Conservation (phyloP, 2,888 invertebrate species). For the Yponomeuta evonymella region DNA sequence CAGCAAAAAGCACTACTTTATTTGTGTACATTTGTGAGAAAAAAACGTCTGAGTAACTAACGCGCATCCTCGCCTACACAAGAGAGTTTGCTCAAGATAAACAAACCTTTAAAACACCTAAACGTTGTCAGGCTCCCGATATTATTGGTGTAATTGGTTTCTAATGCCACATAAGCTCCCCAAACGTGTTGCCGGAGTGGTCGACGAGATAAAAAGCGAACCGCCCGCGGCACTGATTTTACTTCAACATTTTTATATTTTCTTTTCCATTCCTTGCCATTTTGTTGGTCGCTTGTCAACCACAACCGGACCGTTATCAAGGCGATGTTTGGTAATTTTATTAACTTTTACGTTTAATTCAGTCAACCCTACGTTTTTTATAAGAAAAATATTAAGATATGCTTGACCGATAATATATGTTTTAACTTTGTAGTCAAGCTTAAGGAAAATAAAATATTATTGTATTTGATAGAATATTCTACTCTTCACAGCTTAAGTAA, state of each 20-base stretch:
- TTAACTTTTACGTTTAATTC: too few species aligned
- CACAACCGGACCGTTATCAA: background rate
- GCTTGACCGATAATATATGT: too few species aligned
- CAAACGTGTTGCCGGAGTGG: constrained; percentile 73
- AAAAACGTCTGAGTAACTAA: background rate
- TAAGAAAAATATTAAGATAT: background rate
- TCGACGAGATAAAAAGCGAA: constrained; percentile 68
- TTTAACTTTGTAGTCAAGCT: too few species aligned
- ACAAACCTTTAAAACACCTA: background rate
- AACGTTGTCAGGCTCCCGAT: constrained; percentile 31
- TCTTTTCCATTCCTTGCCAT: constrained; percentile 23
- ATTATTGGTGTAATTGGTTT: constrained; percentile 75
- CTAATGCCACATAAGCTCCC: constrained; percentile 75
- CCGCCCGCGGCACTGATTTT: constrained; percentile 41
- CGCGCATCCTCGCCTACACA: background rate
- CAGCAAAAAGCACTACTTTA: too few species aligned
- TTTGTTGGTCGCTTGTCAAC: background rate
- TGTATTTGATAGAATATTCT: background rate
- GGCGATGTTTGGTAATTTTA: background rate
- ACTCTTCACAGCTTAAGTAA: background rate
- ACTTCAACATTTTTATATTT: constrained; percentile 32
- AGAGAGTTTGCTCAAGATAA: background rate
- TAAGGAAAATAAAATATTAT: background rate
- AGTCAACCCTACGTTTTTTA: background rate
- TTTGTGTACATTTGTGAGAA: too few species aligned